These are phyloP conservation scores for Trididemnum clinides DNA, from an alignment of 23 tunicate genomes.

Conservation along the genomic window DNA sequence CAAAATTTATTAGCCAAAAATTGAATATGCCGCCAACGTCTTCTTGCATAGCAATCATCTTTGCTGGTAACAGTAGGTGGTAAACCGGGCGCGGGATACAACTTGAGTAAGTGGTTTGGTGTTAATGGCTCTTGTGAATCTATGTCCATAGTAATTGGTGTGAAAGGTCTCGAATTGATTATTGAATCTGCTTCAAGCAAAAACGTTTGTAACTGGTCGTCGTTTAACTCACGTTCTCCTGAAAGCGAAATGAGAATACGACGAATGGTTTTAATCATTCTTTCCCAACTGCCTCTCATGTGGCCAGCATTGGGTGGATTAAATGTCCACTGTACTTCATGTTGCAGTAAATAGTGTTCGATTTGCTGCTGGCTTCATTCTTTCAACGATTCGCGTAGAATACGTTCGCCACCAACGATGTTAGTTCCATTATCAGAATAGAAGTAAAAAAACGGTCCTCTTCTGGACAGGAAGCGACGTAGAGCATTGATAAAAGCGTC, in stretches of 20 bases:
- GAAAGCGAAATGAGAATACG: not conserved
- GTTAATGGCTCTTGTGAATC: not conserved
- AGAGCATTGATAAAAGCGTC: not conserved
- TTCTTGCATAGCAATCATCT: not conserved
- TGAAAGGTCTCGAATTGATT: not conserved
- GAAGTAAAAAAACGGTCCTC: not conserved
- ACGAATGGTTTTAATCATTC: not conserved
- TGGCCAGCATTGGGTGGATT: not conserved
- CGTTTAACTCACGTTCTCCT: not conserved
- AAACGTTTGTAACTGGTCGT: not conserved
- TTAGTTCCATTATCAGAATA: not conserved
- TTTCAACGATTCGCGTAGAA: not conserved
- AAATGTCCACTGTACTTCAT: not conserved
- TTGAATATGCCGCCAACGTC: not conserved
- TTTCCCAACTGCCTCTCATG: not conserved
- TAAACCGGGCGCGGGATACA: not conserved
- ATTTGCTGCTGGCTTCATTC: not conserved
- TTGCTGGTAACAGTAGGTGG: not conserved
- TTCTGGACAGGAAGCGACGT: not conserved
- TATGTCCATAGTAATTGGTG: not conserved
- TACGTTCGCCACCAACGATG: not conserved
- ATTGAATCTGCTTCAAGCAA: not conserved
- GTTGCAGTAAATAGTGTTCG: not conserved
- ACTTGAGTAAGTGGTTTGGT: not conserved
- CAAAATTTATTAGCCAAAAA: not conserved